A percentile compares a stretch with the other conserved stretches of the same genome.
phyloP scores from a whole-genome alignment of 1,140 invertebrate genomes.

The Zaprionus kolodkinae region DNA sequence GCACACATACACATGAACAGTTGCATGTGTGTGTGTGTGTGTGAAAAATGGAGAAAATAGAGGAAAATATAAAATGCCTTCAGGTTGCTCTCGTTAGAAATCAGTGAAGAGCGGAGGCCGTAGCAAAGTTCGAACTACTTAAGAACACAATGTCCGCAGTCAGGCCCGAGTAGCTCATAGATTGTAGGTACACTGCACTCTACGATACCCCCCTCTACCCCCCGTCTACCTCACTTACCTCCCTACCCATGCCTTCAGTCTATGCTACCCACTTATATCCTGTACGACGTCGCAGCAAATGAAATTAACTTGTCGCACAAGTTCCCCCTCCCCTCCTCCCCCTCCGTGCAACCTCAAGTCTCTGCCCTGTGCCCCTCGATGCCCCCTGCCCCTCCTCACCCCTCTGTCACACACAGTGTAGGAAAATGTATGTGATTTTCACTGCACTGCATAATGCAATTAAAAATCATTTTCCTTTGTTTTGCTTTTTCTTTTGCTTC shows the following conservation, averaged over 20 bases:
- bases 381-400: neutral
- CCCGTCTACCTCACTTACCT: neutral
- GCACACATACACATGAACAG: neutral
- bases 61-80: conserved; percentile 9
- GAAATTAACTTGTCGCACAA: conserved; percentile 59
- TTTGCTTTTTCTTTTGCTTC: conserved; percentile 34
- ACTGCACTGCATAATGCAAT: conserved; percentile 70
- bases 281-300: conserved; percentile 49
- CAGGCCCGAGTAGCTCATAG: neutral
- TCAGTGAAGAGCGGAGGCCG: conserved; percentile 8
- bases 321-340: conserved; percentile 6
- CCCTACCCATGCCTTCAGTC: neutral
- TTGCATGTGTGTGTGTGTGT: no score
- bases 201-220: neutral
- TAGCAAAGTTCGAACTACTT: conserved; percentile 42
- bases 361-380: neutral
- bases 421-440: conserved; percentile 57
- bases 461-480: conserved; percentile 68
- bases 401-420: neutral
- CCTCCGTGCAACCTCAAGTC: neutral
- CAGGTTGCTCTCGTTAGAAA: conserved; percentile 13
- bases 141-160: conserved; percentile 38
- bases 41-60: conserved; percentile 27
- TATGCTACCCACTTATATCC: conserved; percentile 35
- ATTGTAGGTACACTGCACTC: neutral